Evolutionary conservation across 2,113 vertebrate genomes (phyloP).

Genomic region (Limnothrissa miodon): DNA sequence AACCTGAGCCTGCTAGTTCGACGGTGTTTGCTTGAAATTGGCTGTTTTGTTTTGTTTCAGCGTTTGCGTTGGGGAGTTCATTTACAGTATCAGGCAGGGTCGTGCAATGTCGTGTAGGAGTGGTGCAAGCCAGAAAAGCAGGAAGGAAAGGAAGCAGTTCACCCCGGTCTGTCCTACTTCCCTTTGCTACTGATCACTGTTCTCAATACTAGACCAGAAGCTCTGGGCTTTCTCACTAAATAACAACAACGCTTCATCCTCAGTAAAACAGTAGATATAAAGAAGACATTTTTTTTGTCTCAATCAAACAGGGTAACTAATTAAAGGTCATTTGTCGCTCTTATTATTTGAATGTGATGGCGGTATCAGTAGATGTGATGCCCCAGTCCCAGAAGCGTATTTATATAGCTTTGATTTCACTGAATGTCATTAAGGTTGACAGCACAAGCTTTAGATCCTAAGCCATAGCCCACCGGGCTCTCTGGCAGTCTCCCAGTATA

Average conservation of each 20-base stretch:
- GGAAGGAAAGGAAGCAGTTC: not conserved
- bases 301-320: not conserved
- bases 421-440: not conserved
- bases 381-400: not conserved
- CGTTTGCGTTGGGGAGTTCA: not conserved
- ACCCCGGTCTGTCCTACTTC: not conserved
- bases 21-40: not conserved
- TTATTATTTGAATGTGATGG: not conserved
- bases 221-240: not conserved
- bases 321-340: not conserved
- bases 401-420: not conserved
- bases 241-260: not conserved
- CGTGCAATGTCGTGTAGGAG: not conserved
- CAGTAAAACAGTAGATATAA: not conserved
- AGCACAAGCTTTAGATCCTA: constrained; percentile 24
- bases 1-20: not conserved
- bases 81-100: not conserved
- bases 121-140: not conserved
- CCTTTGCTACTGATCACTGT: not conserved
- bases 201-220: not conserved
- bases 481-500: constrained; percentile 17
- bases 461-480: constrained; percentile 27
- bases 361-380: not conserved
- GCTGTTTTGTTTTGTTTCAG: not conserved
- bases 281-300: not conserved